These are phyloP conservation scores for Schlechtendalia chinensis DNA, from an alignment of 1,140 invertebrate species.

Conservation along the genomic window DNA sequence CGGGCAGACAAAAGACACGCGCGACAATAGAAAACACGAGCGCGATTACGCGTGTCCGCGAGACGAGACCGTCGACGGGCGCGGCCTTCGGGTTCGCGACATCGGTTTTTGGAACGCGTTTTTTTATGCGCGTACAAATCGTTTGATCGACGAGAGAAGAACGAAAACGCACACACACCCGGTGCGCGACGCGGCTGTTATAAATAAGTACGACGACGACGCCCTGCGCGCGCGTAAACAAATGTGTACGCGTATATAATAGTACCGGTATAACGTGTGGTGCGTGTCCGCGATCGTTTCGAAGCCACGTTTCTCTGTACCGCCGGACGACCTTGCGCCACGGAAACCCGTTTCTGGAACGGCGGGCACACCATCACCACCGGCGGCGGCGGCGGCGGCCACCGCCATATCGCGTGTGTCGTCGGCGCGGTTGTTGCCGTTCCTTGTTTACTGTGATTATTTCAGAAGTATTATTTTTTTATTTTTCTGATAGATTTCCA, in stretches of 20 bases:
- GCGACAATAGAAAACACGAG: not conserved
- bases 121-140: not conserved
- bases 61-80: not conserved
- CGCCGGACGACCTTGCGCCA: conserved; percentile 26
- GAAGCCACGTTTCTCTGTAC: no score
- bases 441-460: no score
- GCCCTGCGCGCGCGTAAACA: not conserved
- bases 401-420: not conserved
- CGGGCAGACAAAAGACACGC: not conserved
- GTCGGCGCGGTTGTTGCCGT: not conserved
- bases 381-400: no score
- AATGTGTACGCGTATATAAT: no score
- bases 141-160: not conserved
- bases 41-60: not conserved
- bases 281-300: not conserved
- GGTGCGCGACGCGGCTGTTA: not conserved
- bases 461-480: no score
- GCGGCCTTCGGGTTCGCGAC: not conserved
- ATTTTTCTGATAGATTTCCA: no score
- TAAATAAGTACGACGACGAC: not conserved
- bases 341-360: conserved; percentile 28
- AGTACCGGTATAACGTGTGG: not conserved
- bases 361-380: no score
- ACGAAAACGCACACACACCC: not conserved
- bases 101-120: not conserved